Conservation (phyloP, 2,113 vertebrate species). For the Corapipo altera region DNA sequence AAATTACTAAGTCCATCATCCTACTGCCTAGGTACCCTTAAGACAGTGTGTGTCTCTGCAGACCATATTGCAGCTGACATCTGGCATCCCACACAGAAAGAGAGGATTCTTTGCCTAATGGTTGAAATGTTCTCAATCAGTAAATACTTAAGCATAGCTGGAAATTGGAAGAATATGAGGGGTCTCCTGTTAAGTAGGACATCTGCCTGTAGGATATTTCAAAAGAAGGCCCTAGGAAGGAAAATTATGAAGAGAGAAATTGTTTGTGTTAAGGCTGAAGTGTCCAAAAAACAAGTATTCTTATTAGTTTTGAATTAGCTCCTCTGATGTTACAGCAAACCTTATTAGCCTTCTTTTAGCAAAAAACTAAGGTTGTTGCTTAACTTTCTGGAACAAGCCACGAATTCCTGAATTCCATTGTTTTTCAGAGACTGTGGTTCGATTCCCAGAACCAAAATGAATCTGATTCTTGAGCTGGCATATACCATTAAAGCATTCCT, state of each 20-base stretch:
- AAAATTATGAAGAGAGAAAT: constrained; percentile 25
- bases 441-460: constrained; percentile 72
- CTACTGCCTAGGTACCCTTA: not conserved
- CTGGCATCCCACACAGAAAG: not conserved
- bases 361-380: constrained; percentile 59
- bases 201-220: constrained; percentile 8
- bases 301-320: constrained; percentile 62
- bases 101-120: not conserved
- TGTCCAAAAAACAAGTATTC: constrained; percentile 34
- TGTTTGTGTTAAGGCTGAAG: not conserved
- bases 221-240: constrained; percentile 24
- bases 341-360: constrained; percentile 58
- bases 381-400: constrained; percentile 64
- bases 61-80: not conserved
- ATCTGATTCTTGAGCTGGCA: constrained; percentile 73
- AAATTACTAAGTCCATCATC: not conserved
- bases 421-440: constrained; percentile 67
- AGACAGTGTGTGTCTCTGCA: not conserved
- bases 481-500: constrained; percentile 67
- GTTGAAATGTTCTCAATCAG: not conserved
- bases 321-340: constrained; percentile 53
- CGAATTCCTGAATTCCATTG: constrained; percentile 72
- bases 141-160: constrained; percentile 6
- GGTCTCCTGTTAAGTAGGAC: not conserved
- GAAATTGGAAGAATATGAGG: constrained; percentile 17